These are phyloP conservation scores for Ahaetulla prasina DNA, from an alignment of 2,113 vertebrate species.

Conservation along the genomic window DNA sequence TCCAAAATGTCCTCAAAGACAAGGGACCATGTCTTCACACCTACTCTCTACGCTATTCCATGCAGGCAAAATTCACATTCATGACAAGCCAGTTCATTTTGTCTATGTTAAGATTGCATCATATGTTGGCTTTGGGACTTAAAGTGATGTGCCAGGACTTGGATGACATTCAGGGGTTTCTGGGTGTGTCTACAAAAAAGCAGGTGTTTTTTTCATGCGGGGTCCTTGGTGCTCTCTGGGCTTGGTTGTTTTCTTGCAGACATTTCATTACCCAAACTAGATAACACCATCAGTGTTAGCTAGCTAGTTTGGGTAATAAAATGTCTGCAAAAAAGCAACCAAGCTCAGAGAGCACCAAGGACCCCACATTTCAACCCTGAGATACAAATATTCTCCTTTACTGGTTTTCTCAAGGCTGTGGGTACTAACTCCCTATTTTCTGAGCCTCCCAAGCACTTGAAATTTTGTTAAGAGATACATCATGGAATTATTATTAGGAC, in stretches of 20 bases:
- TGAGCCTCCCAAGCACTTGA: neutral
- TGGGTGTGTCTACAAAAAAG: too few species aligned
- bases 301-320: neutral
- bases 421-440: neutral
- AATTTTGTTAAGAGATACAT: neutral
- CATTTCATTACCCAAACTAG: neutral
- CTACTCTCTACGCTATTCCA: neutral
- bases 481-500: neutral
- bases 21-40: neutral
- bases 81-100: neutral
- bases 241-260: neutral
- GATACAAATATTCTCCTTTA: neutral
- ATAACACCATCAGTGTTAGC: neutral
- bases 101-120: neutral
- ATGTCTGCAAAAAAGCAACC: neutral
- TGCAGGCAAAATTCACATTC: neutral
- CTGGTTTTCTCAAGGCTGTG: neutral
- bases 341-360: neutral
- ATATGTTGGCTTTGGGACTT: neutral
- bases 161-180: neutral
- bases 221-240: too few species aligned
- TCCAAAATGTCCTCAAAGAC: neutral
- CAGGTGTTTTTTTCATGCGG: neutral
- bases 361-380: neutral
- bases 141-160: neutral